Percentiles rank a stretch among this genome's conserved stretches.
Conservation (phyloP, 2,797 vertebrate species). For the Leptoclinus maculatus region DNA sequence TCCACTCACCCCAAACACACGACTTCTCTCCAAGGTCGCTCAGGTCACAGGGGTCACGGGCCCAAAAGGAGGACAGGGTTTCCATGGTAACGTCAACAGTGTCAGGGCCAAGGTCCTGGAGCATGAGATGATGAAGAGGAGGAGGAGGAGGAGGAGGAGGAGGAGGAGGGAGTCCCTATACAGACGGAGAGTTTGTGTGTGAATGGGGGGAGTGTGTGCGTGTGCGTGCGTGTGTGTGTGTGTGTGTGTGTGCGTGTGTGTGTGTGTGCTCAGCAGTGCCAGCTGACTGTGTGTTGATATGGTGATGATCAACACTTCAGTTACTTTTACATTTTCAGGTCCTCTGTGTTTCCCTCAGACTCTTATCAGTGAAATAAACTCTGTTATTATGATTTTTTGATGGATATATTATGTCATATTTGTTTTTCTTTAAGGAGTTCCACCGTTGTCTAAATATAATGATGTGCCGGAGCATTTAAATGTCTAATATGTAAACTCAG, state of each 20-base stretch:
- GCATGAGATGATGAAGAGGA: slow-evolving; percentile 19
- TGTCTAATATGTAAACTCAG: no score
- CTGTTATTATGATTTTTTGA: no score
- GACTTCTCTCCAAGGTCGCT: slow-evolving; percentile 65
- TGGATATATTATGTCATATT: no score
- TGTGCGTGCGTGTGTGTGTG: not conserved
- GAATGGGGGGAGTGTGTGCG: slow-evolving; percentile 4
- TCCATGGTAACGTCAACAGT: slow-evolving; percentile 91
- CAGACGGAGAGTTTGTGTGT: slow-evolving; percentile 23
- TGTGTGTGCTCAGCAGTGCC: slow-evolving; percentile 16
- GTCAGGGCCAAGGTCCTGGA: slow-evolving; percentile 65
- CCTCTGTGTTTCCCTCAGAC: not conserved
- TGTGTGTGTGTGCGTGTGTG: no score
- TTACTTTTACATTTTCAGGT: not conserved
- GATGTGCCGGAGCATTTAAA: no score
- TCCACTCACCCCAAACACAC: slow-evolving; percentile 62
- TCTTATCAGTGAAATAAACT: not conserved
- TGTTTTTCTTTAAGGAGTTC: no score
- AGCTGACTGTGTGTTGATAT: slow-evolving; percentile 57
- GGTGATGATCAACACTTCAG: slow-evolving; percentile 64
- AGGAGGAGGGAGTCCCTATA: slow-evolving; percentile 35
- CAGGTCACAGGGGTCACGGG: slow-evolving; percentile 83
- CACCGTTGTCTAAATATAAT: no score
- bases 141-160: not conserved
- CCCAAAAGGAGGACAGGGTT: slow-evolving; percentile 88